phyloP scores from a whole-genome alignment of 2,888 invertebrate species.

The Melanotus villosus region DNA sequence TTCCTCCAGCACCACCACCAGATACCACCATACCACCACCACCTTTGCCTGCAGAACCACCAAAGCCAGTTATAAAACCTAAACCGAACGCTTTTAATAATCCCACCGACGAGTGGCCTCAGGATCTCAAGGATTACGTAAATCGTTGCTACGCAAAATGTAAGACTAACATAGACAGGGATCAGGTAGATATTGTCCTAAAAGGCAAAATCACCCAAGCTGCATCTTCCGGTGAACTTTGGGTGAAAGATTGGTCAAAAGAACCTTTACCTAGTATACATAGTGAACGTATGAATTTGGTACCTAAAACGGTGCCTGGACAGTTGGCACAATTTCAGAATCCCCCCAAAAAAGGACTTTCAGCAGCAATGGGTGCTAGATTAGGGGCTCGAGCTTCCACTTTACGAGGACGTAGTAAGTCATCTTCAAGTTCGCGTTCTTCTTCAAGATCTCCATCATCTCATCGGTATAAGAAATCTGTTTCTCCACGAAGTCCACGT shows the following conservation, averaged over 20 bases:
- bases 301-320: constrained; percentile 75
- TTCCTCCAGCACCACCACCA: constrained; percentile 68
- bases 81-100: constrained; percentile 68
- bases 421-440: constrained; percentile 64
- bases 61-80: constrained; percentile 55
- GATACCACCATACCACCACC: constrained; percentile 68
- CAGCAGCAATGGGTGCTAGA: constrained; percentile 73
- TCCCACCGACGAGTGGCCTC: constrained; percentile 83
- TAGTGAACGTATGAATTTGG: constrained; percentile 81
- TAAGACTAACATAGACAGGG: constrained; percentile 88
- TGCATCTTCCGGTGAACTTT: constrained; percentile 88
- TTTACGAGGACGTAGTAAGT: constrained; percentile 62
- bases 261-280: constrained; percentile 93
- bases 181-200: constrained; percentile 93
- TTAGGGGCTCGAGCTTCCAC: constrained; percentile 71
- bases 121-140: constrained; percentile 88
- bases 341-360: constrained; percentile 67
- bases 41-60: constrained; percentile 66
- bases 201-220: constrained; percentile 95
- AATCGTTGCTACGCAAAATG: constrained; percentile 94
- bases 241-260: constrained; percentile 94
- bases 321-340: constrained; percentile 75
- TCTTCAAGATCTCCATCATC: constrained; percentile 59
- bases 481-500: constrained; percentile 54
- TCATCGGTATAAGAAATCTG: constrained; percentile 62